A percentile compares a stretch with the other conserved stretches of the same genome.
Conservation (phyloP, 2,113 vertebrate genomes). For the Cacatua alba region DNA sequence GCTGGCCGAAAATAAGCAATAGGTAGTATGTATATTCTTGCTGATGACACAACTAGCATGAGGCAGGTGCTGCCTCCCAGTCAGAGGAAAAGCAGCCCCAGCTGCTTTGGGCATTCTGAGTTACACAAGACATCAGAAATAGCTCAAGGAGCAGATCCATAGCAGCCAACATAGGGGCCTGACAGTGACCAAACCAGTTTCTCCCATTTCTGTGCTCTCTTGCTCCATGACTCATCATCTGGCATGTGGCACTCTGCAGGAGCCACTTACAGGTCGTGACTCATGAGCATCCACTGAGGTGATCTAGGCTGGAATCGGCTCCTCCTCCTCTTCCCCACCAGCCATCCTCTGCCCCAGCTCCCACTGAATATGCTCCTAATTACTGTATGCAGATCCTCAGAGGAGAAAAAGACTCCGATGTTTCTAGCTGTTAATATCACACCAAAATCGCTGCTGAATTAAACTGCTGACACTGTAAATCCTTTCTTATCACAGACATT, state of each 20-base stretch:
- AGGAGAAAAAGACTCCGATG: background rate
- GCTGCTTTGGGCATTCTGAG: background rate
- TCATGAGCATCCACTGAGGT: background rate
- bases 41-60: fast-evolving
- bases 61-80: background rate
- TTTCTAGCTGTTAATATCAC: constrained; percentile 12
- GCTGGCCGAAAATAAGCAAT: background rate
- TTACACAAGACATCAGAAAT: background rate
- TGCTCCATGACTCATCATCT: constrained; percentile 38
- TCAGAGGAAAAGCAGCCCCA: background rate
- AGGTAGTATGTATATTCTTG: background rate
- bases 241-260: background rate
- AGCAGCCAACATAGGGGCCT: background rate
- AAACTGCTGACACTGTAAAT: background rate
- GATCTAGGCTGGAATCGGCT: background rate
- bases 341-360: background rate
- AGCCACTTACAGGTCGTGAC: constrained; percentile 25
- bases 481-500: background rate
- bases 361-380: constrained; percentile 6
- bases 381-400: background rate
- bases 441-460: background rate
- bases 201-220: constrained; percentile 45
- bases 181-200: background rate
- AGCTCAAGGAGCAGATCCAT: background rate
- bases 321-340: background rate